Conservation (phyloP, 2,888 invertebrate species). For the Muscina levida region DNA sequence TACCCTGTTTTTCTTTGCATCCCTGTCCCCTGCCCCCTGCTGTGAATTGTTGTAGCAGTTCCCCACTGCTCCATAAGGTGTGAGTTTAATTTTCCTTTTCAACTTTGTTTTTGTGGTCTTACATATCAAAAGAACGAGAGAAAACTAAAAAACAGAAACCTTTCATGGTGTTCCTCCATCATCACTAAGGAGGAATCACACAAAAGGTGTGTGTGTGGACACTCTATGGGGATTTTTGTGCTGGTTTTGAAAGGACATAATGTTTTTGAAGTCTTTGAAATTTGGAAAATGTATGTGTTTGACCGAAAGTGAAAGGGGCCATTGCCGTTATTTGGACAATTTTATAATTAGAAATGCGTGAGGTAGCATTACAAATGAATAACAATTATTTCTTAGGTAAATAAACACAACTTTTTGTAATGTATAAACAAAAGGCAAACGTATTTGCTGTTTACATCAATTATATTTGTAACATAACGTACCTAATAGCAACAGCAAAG, state of each 20-base stretch:
- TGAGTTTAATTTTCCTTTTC: slow-evolving; percentile 40
- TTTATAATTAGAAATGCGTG: no score
- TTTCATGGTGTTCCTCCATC: not conserved
- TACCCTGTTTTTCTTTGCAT: slow-evolving; percentile 30
- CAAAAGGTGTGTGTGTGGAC: not conserved
- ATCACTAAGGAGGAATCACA: not conserved
- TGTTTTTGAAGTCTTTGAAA: slow-evolving; percentile 26
- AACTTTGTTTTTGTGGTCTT: slow-evolving; percentile 31
- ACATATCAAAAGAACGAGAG: slow-evolving; percentile 17
- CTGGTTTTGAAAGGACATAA: not conserved
- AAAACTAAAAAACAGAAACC: slow-evolving; percentile 15
- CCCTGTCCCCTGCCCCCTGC: slow-evolving; percentile 39
- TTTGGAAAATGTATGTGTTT: not conserved
- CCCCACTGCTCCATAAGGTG: slow-evolving; percentile 40
- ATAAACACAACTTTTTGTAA: no score
- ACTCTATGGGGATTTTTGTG: no score
- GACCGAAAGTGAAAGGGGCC: not conserved
- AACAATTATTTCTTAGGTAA: no score
- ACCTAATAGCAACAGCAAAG: no score
- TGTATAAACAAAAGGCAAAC: no score
- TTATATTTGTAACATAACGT: no score
- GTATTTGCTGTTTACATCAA: no score
- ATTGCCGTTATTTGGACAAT: no score
- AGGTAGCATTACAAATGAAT: no score
- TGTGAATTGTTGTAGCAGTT: slow-evolving; percentile 48